Base-by-base conservation (phyloP, 1,140 invertebrate species). In the Phocides pigmalion region DNA sequence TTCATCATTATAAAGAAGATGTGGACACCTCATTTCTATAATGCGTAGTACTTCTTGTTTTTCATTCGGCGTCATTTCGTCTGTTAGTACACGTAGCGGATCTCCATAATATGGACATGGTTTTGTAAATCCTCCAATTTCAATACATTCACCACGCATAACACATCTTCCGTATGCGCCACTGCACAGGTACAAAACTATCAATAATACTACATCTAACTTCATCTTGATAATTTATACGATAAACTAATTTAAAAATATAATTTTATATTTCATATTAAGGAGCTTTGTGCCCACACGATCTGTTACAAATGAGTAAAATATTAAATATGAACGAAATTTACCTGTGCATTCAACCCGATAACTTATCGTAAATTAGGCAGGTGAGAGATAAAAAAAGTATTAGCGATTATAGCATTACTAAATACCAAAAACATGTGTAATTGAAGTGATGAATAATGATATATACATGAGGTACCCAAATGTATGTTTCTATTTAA, bases 31-130 rank as follows among this genome's bases (percentile, higher is more conserved):
- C 0, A 14, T 16, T 35, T 66, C 62, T 25, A 87, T 49, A 11
- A 80, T 69, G 0, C 69, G 41, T 5, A 81, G 32, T 2, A 79
- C 50, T 68, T 78, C 74, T 41, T 66, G 54, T 58, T 51, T 63
- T 14, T 81, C 72, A 51, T 72, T 66, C 16, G 28, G 11, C 3
- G 68, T 16, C 12, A 86, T 12, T n/a, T n/a, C n/a, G 11, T 63
- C 68, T 28, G 62, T 14, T 6, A 83, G 50, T 1, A 96, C 46
- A 0, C 82, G 69, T n/a, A 80, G 72, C 0, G 95, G 83, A 0
- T 90, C 72, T 20, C 88, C 90, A 28, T 92, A 72, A 16, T 93
- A 93, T 4, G 68, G 69, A 79, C 92, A 94, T 66, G 90, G 92
- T 66, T 87, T 82, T 3, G 62, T 53, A 37, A 70, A 71, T 4